Base-by-base conservation (phyloP, 35 echinoderm and acorn worm species). In the Lytechinus variegatus region DNA sequence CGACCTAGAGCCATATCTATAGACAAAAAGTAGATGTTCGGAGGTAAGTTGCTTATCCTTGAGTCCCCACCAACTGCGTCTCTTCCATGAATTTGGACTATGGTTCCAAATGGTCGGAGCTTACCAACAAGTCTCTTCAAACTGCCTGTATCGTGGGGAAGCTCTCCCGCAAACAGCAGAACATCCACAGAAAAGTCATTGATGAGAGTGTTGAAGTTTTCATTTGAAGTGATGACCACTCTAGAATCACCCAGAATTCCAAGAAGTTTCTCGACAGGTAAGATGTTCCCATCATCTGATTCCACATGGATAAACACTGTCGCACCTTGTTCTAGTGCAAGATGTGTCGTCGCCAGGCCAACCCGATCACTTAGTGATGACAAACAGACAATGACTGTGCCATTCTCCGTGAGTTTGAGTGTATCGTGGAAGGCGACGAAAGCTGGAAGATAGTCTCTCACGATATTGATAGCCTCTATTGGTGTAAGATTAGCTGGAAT, bases 361-460 rank as follows among this genome's bases (percentile, higher is more conserved):
- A 99, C 97, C 91, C 98, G 95, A 54, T 99, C 98, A 92, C 98
- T 94, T 2, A 99, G 87, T 27, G 98, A 99, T 53, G 97, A 97
- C 16, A 99, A 92, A 90, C 97, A 97, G 28, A 99, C 96, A 52
- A 99, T 99, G 13, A 99, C 98, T 61, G 98, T 96, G 4, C 98
- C 98, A 94, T 99, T 99, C 56, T 99, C 97, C 53, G 94, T 96
- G 6, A 99, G 93, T 87, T 96, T 95, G 86, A 99, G 86, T 86
- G 98, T 97, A 61, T 99, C 98, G 91, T 99, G 98, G 27, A 99
- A 99, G 27, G 98, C 98, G 19, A 99, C 98, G 95, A 99, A 99
- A 2, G 98, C 98, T 29, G 98, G 98, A 4, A 99, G 95, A 58
- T 99, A 99, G 54, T 99, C 98, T 29, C 97, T 91, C n/a, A 99